Evolutionary conservation across 2,113 vertebrate species (phyloP).

Genomic region (Athene noctua): DNA sequence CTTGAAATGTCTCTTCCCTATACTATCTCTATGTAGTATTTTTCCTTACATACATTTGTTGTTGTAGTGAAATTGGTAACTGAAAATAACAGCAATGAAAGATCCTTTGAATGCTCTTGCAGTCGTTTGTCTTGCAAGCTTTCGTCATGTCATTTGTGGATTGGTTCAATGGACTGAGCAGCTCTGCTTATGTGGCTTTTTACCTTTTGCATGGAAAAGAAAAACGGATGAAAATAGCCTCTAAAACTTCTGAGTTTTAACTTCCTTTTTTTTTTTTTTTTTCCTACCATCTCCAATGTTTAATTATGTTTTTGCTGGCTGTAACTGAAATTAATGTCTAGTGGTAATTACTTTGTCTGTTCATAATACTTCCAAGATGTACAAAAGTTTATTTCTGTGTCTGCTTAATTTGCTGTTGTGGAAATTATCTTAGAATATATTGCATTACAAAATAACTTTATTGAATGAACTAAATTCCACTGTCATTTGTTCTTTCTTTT

Average conservation of each 20-base stretch:
- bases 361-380: not conserved
- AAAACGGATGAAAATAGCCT: not conserved
- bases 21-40: not conserved
- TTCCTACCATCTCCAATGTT: not conserved
- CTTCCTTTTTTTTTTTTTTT: not conserved
- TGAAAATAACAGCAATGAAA: not conserved
- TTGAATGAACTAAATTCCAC: not conserved
- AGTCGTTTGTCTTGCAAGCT: not conserved
- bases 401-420: not conserved
- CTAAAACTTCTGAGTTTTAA: not conserved
- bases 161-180: not conserved
- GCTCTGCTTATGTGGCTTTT: not conserved
- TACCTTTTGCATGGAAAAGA: not conserved
- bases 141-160: not conserved
- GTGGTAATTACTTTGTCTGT: not conserved
- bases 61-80: not conserved
- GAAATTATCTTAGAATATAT: not conserved
- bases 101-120: not conserved
- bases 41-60: not conserved
- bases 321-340: not conserved
- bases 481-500: not conserved
- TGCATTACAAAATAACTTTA: not conserved
- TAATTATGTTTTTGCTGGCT: conserved; percentile 11
- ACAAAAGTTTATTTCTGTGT: not conserved
- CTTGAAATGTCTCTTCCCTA: not conserved